phyloP scores from a whole-genome alignment of 1,140 invertebrate genomes.

The Steinernema khuongi region DNA sequence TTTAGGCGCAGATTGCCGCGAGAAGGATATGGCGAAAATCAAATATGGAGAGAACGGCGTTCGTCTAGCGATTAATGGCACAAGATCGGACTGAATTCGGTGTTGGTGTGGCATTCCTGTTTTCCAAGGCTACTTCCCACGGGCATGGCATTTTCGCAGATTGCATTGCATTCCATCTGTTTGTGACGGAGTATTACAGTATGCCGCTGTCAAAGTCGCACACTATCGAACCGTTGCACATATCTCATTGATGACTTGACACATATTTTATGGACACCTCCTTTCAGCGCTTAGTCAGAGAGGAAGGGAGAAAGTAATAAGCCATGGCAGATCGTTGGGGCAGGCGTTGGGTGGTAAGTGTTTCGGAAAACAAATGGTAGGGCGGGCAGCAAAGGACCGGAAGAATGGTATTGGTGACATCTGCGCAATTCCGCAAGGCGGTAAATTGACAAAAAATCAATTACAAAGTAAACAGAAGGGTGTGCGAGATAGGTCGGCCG shows the following conservation, averaged over 20 bases:
- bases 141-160: not conserved
- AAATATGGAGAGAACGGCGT: not conserved
- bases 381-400: not conserved
- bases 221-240: too few relatives aligned
- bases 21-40: not conserved
- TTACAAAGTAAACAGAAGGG: slow-evolving; percentile 2
- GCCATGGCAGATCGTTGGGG: too few relatives aligned
- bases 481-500: not conserved
- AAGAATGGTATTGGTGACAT: not conserved
- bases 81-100: too few relatives aligned
- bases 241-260: too few relatives aligned
- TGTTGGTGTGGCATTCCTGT: not conserved
- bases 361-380: too few relatives aligned
- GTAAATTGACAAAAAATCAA: not conserved
- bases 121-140: not conserved
- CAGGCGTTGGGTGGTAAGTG: too few relatives aligned
- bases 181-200: not conserved
- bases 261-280: too few relatives aligned
- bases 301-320: too few relatives aligned
- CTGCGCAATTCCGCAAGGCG: not conserved
- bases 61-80: too few relatives aligned
- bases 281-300: too few relatives aligned
- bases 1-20: not conserved
- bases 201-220: too few relatives aligned
- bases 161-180: not conserved